phyloP scores from a whole-genome alignment of 2,888 invertebrate genomes.

The Leuctra nigra region DNA sequence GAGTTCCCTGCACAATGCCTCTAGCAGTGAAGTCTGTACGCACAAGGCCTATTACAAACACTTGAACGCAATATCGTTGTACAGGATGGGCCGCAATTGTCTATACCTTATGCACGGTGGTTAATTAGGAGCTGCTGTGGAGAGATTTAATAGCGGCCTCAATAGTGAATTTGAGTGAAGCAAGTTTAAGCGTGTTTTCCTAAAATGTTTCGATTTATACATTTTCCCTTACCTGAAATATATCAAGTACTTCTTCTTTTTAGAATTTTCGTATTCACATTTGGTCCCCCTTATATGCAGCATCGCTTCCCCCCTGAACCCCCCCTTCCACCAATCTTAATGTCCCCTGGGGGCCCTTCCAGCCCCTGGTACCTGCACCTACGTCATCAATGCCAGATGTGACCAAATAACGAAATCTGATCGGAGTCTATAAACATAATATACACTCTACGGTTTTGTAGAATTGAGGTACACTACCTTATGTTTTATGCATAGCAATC shows the following conservation, averaged over 20 bases:
- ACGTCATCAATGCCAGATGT: slow-evolving; percentile 1
- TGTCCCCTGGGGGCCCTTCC: background rate
- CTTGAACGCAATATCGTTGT: background rate
- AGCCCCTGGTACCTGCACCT: background rate
- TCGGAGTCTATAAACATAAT: background rate
- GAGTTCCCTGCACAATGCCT: background rate
- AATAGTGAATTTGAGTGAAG: no score
- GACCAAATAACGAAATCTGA: slow-evolving; percentile 5
- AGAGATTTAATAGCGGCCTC: no score
- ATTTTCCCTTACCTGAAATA: no score
- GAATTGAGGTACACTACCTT: no score
- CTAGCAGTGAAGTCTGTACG: background rate
- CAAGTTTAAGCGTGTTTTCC: no score
- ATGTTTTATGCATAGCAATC: no score
- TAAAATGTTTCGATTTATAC: no score
- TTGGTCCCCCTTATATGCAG: background rate
- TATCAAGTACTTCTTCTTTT: no score
- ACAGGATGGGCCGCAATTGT: background rate
- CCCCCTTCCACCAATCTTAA: background rate
- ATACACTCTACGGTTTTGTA: no score
- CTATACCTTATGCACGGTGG: no score
- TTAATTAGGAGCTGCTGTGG: no score
- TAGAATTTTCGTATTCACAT: background rate
- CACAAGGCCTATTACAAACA: background rate
- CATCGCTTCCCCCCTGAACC: background rate